A percentile compares a stretch with the other conserved stretches of the same genome.
Conservation (phyloP, 64 coral and sea anemone species). For the Catalaphyllia jardinei region DNA sequence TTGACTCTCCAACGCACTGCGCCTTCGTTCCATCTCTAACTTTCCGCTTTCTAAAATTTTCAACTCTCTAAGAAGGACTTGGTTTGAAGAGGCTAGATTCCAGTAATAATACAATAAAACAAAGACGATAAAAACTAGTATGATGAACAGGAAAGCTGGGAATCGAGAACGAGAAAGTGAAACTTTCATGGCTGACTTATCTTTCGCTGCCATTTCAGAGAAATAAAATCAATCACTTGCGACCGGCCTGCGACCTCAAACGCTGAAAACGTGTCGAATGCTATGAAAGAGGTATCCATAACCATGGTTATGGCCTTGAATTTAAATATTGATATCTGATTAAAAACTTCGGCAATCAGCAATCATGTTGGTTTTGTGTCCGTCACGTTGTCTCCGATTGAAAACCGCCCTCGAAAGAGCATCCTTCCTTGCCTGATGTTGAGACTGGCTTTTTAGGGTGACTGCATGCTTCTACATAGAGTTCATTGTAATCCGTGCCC, state of each 20-base stretch:
- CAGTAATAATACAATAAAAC: not conserved
- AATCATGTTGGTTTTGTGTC: no score
- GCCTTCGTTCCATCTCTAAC: not conserved
- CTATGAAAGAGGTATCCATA: not conserved
- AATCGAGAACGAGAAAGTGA: not conserved
- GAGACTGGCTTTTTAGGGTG: no score
- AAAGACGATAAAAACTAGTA: not conserved
- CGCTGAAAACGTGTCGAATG: not conserved
- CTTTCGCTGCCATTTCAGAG: not conserved
- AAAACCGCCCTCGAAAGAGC: no score
- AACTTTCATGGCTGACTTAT: constrained; percentile 3
- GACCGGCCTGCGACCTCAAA: not conserved
- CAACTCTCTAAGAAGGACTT: not conserved
- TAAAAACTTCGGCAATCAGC: no score
- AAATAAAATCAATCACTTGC: not conserved
- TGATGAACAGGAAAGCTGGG: not conserved
- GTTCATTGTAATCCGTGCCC: no score
- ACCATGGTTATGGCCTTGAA: constrained; percentile 31
- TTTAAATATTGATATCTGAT: not conserved
- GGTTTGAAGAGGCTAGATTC: constrained; percentile 1
- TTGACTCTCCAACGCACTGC: not conserved
- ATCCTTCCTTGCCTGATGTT: no score
- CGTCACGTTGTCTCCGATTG: no score
- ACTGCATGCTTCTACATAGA: no score
- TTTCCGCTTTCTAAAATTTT: not conserved